Evolutionary conservation across 2,113 vertebrate genomes (phyloP).

Genomic region (Numenius arquata): DNA sequence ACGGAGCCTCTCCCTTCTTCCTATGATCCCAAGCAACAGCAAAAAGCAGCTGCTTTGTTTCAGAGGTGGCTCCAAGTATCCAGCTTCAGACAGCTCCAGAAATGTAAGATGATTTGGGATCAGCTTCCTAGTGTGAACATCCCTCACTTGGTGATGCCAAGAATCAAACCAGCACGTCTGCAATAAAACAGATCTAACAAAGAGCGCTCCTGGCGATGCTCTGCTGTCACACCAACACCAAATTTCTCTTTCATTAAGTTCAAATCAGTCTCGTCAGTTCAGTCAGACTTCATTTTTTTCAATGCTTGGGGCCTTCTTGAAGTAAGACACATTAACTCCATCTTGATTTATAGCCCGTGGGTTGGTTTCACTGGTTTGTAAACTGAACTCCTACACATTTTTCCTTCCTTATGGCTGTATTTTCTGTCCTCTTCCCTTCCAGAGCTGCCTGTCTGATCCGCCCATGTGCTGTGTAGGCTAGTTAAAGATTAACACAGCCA

Average conservation of each 20-base stretch:
- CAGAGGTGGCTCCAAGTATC: constrained; percentile 3
- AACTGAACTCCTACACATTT: constrained; percentile 48
- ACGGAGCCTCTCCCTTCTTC: not conserved
- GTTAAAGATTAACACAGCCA: constrained; percentile 32
- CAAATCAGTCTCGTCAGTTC: constrained; percentile 36
- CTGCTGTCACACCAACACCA: constrained; percentile 7
- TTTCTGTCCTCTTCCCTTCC: constrained; percentile 19
- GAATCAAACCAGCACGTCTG: not conserved
- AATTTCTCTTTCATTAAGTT: constrained; percentile 39
- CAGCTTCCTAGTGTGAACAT: constrained; percentile 13
- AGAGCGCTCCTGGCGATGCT: not conserved
- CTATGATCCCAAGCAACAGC: not conserved
- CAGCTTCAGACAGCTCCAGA: constrained; percentile 20
- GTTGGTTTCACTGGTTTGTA: constrained; percentile 48
- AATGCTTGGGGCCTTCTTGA: constrained; percentile 17
- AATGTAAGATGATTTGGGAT: constrained; percentile 16
- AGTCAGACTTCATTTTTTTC: constrained; percentile 20
- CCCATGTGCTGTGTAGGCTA: constrained; percentile 40
- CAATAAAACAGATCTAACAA: constrained; percentile 34
- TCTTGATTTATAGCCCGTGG: constrained; percentile 46
- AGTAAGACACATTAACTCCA: constrained; percentile 9
- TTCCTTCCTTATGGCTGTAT: constrained; percentile 45
- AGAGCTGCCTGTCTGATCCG: constrained; percentile 1
- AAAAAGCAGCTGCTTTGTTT: constrained; percentile 22
- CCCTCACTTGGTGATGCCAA: not conserved